These are phyloP conservation scores for Norana najaformis DNA, from an alignment of 2,888 invertebrate genomes.

Conservation along the genomic window DNA sequence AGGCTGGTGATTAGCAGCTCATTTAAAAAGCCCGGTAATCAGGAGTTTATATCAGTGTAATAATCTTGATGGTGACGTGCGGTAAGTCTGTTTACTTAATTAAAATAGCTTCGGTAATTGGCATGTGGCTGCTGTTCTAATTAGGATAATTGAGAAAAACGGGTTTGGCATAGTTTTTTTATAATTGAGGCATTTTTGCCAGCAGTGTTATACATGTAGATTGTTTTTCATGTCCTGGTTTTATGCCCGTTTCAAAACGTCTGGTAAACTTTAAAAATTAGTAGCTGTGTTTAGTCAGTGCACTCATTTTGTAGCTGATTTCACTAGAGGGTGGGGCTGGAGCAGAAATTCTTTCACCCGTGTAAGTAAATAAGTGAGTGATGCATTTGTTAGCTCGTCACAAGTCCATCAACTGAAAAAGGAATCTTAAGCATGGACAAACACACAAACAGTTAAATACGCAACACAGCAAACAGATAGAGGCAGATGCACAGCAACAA, in stretches of 20 bases:
- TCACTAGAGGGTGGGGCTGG: no score
- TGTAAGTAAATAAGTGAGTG: no score
- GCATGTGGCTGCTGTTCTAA: neutral
- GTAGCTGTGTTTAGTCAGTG: no score
- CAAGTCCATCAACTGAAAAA: no score
- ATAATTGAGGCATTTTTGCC: neutral
- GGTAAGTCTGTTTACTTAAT: neutral
- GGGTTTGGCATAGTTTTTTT: no score
- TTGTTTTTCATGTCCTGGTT: neutral
- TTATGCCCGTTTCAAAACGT: neutral
- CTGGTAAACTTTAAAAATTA: neutral
- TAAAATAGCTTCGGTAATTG: neutral
- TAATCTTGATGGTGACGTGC: neutral
- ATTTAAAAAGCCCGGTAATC: neutral
- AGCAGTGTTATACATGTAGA: neutral
- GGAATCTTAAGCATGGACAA: no score
- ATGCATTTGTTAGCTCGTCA: no score
- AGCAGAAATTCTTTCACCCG: no score
- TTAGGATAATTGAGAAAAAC: neutral
- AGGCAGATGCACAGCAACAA: no score
- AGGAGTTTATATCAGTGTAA: neutral
- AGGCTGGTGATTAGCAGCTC: neutral
- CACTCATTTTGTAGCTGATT: no score
- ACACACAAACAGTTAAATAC: no score
- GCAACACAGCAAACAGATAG: no score